Evolutionary conservation across 2,797 vertebrate genomes (phyloP).

Genomic region (Allobates femoralis): DNA sequence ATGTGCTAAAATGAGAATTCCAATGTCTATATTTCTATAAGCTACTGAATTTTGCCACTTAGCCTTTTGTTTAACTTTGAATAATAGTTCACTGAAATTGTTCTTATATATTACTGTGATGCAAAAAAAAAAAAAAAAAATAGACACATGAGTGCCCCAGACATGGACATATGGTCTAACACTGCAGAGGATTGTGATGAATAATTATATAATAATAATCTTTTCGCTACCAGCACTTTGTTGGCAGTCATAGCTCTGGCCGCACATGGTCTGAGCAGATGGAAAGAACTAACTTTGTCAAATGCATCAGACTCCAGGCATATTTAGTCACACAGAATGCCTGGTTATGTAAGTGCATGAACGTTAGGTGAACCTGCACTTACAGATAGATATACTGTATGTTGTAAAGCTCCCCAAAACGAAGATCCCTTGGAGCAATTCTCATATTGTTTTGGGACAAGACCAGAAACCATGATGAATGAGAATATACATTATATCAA

Average conservation of each 20-base stretch:
- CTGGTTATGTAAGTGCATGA: not conserved
- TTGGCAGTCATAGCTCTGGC: slow-evolving; percentile 11
- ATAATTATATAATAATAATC: too few relatives aligned
- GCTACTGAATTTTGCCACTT: too few relatives aligned
- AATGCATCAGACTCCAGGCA: not conserved
- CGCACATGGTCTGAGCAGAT: not conserved
- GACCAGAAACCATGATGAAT: not conserved
- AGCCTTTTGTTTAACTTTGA: too few relatives aligned
- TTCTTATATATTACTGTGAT: not conserved
- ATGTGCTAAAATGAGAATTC: too few relatives aligned
- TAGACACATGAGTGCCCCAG: not conserved
- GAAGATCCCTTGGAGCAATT: too few relatives aligned
- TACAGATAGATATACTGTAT: too few relatives aligned
- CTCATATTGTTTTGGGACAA: not conserved
- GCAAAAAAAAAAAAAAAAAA: too few relatives aligned
- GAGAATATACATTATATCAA: not conserved
- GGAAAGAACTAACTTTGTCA: not conserved
- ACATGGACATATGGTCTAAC: not conserved
- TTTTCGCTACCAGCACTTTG: not conserved
- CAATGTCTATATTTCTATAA: too few relatives aligned
- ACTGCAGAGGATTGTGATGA: not conserved
- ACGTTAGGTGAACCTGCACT: not conserved
- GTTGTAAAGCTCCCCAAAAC: not conserved
- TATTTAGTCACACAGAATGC: not conserved
- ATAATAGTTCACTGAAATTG: not conserved